Conservation (phyloP, 2,888 invertebrate species). For the Caenorhabditis doughertyi region DNA sequence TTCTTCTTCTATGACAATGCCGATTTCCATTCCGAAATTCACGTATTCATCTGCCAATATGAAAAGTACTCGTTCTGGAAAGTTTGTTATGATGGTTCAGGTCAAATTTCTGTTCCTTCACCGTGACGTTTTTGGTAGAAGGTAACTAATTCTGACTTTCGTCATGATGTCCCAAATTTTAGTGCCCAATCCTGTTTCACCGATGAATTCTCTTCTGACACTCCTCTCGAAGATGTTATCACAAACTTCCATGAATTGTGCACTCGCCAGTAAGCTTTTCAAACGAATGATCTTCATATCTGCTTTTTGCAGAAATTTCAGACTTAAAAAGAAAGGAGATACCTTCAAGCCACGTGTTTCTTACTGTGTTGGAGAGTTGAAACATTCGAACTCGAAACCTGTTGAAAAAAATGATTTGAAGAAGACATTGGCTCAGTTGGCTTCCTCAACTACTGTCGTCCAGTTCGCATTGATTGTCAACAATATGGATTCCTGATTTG, state of each 20-base stretch:
- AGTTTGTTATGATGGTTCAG: constrained; percentile 46
- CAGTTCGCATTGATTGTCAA: constrained; percentile 32
- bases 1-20: neutral
- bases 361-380: constrained; percentile 39
- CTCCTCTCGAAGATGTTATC: constrained; percentile 21
- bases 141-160: neutral
- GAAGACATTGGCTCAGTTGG: constrained; percentile 39
- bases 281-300: neutral
- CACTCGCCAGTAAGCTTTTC: constrained; percentile 13
- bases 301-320: constrained; percentile 28
- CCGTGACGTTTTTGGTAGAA: constrained; percentile 6
- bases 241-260: constrained; percentile 36
- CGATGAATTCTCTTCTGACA: constrained; percentile 47
- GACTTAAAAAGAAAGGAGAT: constrained; percentile 5
- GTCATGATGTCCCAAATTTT: neutral
- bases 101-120: constrained; percentile 47
- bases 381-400: constrained; percentile 29
- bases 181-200: constrained; percentile 34
- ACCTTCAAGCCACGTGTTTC: constrained; percentile 37
- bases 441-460: neutral
- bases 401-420: constrained; percentile 8
- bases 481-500: neutral
- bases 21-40: constrained; percentile 6
- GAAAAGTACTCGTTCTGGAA: constrained; percentile 7
- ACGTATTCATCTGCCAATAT: constrained; percentile 3